A percentile compares a stretch with the other conserved stretches of the same genome.
Evolutionary conservation across 2,113 vertebrate species (phyloP).

Genomic region (Stegostoma tigrinum): DNA sequence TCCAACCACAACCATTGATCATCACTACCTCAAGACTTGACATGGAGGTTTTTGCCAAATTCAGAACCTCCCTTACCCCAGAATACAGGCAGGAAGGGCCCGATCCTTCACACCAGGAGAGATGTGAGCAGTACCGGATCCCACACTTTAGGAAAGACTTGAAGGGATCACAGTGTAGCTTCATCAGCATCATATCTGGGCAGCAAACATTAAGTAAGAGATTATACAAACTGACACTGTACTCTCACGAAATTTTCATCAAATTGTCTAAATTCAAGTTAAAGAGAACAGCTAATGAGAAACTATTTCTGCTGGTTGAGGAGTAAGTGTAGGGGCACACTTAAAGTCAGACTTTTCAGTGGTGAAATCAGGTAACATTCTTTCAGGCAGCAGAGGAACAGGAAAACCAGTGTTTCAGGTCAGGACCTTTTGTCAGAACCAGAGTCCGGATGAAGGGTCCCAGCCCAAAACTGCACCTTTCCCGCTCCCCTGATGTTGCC

Average conservation of each 20-base stretch:
- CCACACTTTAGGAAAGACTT: neutral
- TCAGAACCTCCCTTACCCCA: neutral
- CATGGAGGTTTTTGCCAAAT: neutral
- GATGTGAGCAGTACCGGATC: neutral
- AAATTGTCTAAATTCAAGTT: neutral
- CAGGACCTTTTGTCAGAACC: too few relatives aligned
- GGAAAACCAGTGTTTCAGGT: too few relatives aligned
- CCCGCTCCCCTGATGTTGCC: too few relatives aligned
- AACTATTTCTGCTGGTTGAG: neutral
- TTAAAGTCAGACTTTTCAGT: neutral
- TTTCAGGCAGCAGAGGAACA: too few relatives aligned
- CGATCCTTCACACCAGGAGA: neutral
- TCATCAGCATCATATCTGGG: neutral
- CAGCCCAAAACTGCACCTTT: too few relatives aligned
- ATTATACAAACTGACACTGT: neutral
- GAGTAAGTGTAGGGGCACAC: neutral
- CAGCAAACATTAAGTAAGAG: neutral
- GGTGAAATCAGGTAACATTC: neutral
- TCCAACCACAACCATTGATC: neutral
- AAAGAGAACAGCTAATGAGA: neutral
- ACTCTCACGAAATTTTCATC: neutral
- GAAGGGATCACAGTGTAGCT: neutral
- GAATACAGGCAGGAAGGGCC: neutral
- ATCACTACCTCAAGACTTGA: too few relatives aligned
- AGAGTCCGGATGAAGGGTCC: too few relatives aligned